Evolutionary conservation across 1,140 invertebrate genomes (phyloP).

Genomic region (Pogonus chalceus): DNA sequence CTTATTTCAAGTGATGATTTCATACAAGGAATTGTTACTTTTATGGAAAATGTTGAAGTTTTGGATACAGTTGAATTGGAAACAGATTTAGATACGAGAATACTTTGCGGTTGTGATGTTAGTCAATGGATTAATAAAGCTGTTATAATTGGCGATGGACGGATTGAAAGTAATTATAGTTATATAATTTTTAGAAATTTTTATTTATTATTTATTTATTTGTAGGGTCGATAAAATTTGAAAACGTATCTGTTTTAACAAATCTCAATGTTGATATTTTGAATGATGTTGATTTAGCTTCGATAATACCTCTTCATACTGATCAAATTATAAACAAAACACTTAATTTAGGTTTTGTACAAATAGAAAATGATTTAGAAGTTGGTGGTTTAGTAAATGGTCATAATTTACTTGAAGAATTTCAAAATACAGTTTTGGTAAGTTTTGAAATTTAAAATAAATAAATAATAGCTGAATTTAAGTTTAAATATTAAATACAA

Average conservation of each 20-base stretch:
- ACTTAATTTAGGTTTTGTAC: conserved; percentile 10
- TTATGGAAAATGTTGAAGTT: conserved; percentile 19
- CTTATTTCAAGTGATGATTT: conserved; percentile 21
- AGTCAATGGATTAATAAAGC: conserved; percentile 20
- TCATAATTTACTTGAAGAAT: conserved; percentile 21
- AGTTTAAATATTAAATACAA: too few species aligned
- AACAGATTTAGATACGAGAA: conserved; percentile 19
- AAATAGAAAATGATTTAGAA: conserved; percentile 16
- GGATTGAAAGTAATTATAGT: conserved; percentile 16
- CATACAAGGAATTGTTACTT: conserved; percentile 21
- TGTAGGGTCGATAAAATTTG: background rate
- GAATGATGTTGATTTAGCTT: conserved; percentile 24
- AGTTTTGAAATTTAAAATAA: too few species aligned
- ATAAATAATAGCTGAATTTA: too few species aligned
- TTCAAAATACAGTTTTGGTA: conserved; percentile 26
- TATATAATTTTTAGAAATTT: background rate
- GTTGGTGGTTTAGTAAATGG: conserved; percentile 26
- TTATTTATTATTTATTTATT: background rate
- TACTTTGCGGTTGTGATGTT: conserved; percentile 21
- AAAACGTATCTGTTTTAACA: background rate
- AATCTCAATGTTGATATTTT: conserved; percentile 20
- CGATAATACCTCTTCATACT: conserved; percentile 22
- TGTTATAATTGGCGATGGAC: conserved; percentile 23
- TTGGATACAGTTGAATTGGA: conserved; percentile 20
- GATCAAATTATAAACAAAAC: conserved; percentile 22